Conservation (phyloP, 2,113 vertebrate genomes). For the Pterocles gutturalis region DNA sequence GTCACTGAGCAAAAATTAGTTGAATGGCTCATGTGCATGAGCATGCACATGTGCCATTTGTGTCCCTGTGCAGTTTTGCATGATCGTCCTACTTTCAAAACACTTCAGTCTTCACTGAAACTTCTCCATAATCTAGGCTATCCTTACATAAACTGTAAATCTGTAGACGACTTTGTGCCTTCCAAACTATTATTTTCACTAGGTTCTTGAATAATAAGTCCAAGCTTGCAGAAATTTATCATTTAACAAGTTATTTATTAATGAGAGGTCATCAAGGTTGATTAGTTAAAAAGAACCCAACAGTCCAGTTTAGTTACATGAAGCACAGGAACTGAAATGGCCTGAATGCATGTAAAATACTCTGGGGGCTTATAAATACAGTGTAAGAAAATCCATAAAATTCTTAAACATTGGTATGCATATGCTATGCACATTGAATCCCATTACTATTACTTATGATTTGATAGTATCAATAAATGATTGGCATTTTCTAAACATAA, state of each 20-base stretch:
- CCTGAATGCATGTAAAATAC: conserved; percentile 1
- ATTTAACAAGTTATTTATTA: conserved; percentile 30
- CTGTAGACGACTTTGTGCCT: not conserved
- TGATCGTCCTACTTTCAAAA: not conserved
- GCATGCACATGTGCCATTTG: not conserved
- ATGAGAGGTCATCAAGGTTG: not conserved
- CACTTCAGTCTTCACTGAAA: not conserved
- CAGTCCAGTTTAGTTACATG: conserved; percentile 19
- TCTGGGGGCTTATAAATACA: not conserved
- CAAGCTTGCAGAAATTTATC: not conserved
- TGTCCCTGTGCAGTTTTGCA: not conserved
- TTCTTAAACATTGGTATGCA: not conserved
- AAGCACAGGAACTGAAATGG: not conserved
- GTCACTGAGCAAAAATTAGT: not conserved
- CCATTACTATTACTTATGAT: not conserved
- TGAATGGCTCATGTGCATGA: not conserved
- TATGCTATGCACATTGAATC: not conserved
- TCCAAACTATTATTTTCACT: not conserved
- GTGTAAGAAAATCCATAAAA: not conserved
- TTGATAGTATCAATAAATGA: not conserved
- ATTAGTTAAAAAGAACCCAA: not conserved
- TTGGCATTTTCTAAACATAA: not conserved
- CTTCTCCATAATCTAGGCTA: not conserved
- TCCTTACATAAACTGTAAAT: not conserved
- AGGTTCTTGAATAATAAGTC: not conserved